Percentiles rank a stretch among this genome's conserved stretches.
Evolutionary conservation across 2,888 invertebrate species (phyloP).

Genomic region (Cephalotes varians): DNA sequence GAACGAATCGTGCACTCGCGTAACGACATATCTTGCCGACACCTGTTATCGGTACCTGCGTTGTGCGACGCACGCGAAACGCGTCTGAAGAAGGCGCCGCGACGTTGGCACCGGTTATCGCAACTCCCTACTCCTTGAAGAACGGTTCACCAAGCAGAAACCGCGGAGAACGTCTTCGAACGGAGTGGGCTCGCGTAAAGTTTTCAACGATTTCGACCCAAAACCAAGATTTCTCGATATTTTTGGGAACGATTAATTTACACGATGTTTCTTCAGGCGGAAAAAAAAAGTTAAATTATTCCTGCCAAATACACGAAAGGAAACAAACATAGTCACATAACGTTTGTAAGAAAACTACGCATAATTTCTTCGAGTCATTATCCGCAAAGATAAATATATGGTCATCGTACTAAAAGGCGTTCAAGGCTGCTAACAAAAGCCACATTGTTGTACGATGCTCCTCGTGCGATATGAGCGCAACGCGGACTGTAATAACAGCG

Average conservation of each 20-base stretch:
- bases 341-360: not conserved
- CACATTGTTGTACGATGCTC: conserved; percentile 14
- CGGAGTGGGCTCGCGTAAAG: not conserved
- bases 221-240: not conserved
- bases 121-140: conserved; percentile 43
- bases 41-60: conserved; percentile 41
- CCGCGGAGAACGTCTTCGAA: conserved; percentile 25
- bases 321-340: not conserved
- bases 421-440: conserved; percentile 29
- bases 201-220: not conserved
- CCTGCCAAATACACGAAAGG: not conserved
- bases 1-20: not conserved
- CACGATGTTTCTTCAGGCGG: not conserved
- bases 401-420: not conserved
- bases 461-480: conserved; percentile 8
- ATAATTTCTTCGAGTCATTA: conserved; percentile 1
- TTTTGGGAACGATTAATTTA: not conserved
- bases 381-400: conserved; percentile 9
- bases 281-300: not conserved
- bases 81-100: conserved; percentile 46
- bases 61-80: conserved; percentile 46
- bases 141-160: conserved; percentile 44
- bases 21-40: not conserved
- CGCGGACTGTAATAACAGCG: not conserved
- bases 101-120: conserved; percentile 50